Percentiles rank a stretch among this genome's conserved stretches.
Evolutionary conservation across 2,888 invertebrate species (phyloP).

Genomic region (Dicranocentrus wangi): DNA sequence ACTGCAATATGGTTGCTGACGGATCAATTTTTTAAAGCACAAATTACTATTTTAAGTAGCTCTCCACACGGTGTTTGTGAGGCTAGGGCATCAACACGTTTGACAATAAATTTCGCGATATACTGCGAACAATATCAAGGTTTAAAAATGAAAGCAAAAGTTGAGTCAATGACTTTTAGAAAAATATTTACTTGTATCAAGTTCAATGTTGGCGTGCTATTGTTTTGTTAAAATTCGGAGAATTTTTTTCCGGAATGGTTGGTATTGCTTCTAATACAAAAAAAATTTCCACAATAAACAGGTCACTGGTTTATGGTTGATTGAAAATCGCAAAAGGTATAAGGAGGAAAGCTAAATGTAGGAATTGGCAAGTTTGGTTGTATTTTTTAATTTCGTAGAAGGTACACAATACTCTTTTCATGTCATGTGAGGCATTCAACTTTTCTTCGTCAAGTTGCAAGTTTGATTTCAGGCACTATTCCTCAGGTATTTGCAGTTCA

Average conservation of each 20-base stretch:
- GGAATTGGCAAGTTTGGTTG: too few species aligned
- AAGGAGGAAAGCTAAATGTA: too few species aligned
- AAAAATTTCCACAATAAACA: slow-evolving; percentile 7
- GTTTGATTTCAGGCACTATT: too few species aligned
- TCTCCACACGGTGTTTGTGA: too few species aligned
- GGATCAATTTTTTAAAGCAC: slow-evolving; percentile 19
- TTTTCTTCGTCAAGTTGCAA: too few species aligned
- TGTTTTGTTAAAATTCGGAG: too few species aligned
- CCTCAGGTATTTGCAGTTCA: too few species aligned
- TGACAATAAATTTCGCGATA: too few species aligned
- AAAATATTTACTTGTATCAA: neutral
- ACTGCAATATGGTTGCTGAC: neutral
- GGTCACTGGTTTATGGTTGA: slow-evolving; percentile 7
- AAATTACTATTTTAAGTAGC: neutral
- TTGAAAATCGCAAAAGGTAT: neutral
- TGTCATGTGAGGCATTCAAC: too few species aligned
- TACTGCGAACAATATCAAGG: neutral
- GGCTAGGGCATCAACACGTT: too few species aligned
- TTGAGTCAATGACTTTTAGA: neutral
- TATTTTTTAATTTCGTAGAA: too few species aligned
- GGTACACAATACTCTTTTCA: too few species aligned
- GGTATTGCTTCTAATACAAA: neutral
- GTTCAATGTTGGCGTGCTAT: neutral
- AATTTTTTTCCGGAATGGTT: neutral
- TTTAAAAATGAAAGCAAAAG: neutral